Base-by-base conservation (phyloP, 2,888 invertebrate species). In the Trichacis sp. region DNA sequence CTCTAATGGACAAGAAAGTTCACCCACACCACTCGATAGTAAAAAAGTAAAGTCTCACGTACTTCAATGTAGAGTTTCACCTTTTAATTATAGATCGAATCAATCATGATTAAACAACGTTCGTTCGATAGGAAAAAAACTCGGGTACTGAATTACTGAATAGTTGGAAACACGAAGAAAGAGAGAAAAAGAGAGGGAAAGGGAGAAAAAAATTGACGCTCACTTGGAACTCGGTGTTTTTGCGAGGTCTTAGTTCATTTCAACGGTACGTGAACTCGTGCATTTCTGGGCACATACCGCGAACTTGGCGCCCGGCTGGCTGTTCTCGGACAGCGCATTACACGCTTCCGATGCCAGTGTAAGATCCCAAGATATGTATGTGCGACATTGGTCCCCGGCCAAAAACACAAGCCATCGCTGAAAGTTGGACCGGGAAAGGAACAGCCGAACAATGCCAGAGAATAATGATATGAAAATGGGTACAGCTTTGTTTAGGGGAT, bases 271-370 rank as follows among this genome's bases (percentile, higher is more conserved):
- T 4, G 11, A n/a, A 33, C 2, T n/a, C 33, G 33, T n/a, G 33
- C 8, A n/a, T 33, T 11, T 33, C n/a, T 33, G 33, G 24, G 24
- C 61, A 54, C 54, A 54, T 54, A 64, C 51, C 55, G 53, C 54
- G 55, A 58, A 61, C 58, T 64, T 68, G 68, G 68, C 68, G 64
- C 68, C 68, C 64, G 57, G 61, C 61, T 64, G 68, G 58, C 61
- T 68, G 64, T 64, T 64, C 64, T 68, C 61, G 58, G 61, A 64
- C 60, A 49, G 60, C 60, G 60, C 60, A 33, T n/a, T 33, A 33
- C 64, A 64, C 60, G 59, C 59, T 67, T 63, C 63, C 63, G 60
- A 68, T 64, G 57, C 53, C 60, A 64, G 53, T 43, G 54, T 51
- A 60, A 64, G 61, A 63, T 67, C 59, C 54, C 24, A 24, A 30